Base-by-base conservation (phyloP, 1,140 invertebrate genomes). In the Micrasema longulum region DNA sequence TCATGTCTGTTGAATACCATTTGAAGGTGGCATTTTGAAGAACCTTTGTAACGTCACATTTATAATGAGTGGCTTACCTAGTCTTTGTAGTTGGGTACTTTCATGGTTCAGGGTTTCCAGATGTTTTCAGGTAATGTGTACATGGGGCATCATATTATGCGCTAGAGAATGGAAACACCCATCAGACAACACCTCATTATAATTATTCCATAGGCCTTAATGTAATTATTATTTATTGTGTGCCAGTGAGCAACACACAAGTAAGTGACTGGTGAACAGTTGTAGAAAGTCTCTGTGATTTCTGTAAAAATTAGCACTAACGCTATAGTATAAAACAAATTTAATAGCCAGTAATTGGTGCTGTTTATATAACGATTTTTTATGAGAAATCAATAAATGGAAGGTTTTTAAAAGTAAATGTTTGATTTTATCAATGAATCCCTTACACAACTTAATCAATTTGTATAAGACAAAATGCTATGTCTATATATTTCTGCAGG, bases 361-460 rank as follows among this genome's bases (percentile, higher is more conserved):
- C n/a, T 31, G n/a, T 31, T 31, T 2, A 55, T 7, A 22, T n/a
- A 31, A 31, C 35, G 22, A 31, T 26, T 55, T 55, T 31, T 55
- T 55, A 12, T 36, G 14, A 36, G 26, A 14, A 35, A 55, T 31
- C 26, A 31, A 31, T 55, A 55, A 36, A 55, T 11, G 36, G 20
- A 63, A 63, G n/a, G 22, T 63, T 47, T 63, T 41, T 63, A 63
- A 45, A 60, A n/a, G 16, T n/a, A n/a, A n/a, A n/a, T n/a, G n/a
- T n/a, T n/a, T n/a, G n/a, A n/a, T n/a, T n/a, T n/a, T n/a, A n/a
- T n/a, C n/a, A n/a, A n/a, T n/a, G n/a, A n/a, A n/a, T n/a, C n/a
- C n/a, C n/a, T n/a, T n/a, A n/a, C n/a, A n/a, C n/a, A n/a, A n/a
- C n/a, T n/a, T n/a, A n/a, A n/a, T n/a, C n/a, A n/a, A n/a, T n/a